phyloP scores from a whole-genome alignment of 1,140 invertebrate genomes.

The Aricia agestis region DNA sequence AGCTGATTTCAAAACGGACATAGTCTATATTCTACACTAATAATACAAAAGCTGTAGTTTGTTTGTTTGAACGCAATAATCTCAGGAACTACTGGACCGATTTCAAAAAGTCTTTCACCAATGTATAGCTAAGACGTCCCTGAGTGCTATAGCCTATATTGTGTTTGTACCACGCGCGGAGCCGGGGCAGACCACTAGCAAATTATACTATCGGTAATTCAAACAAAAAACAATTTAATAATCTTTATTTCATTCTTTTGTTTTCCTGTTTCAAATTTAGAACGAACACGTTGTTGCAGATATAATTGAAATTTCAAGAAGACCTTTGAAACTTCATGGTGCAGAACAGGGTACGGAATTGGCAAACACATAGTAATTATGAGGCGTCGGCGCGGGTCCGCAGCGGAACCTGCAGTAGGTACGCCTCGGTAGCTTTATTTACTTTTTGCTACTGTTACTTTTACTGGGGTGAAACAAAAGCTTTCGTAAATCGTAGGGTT shows the following conservation, averaged over 20 bases:
- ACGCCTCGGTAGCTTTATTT: neutral
- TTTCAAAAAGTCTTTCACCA: no score
- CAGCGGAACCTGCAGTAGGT: conserved; percentile 1
- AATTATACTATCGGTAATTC: no score
- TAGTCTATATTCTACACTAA: no score
- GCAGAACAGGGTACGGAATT: neutral
- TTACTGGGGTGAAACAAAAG: neutral
- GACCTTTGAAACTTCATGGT: neutral
- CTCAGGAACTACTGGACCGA: no score
- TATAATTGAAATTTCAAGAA: neutral
- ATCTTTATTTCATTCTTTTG: neutral
- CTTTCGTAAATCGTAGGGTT: neutral
- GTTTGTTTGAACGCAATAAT: no score
- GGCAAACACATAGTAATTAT: conserved; percentile 3
- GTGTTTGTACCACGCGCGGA: no score
- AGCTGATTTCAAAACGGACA: no score
- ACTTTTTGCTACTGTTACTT: neutral
- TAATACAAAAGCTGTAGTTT: no score
- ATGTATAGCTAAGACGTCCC: no score
- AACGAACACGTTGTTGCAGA: neutral
- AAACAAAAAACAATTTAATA: no score
- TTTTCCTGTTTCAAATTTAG: neutral
- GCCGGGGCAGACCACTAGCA: no score
- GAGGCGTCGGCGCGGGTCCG: neutral
- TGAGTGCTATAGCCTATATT: no score